These are phyloP conservation scores for Trogon melanurus DNA, from an alignment of 2,113 vertebrate species.

Conservation along the genomic window DNA sequence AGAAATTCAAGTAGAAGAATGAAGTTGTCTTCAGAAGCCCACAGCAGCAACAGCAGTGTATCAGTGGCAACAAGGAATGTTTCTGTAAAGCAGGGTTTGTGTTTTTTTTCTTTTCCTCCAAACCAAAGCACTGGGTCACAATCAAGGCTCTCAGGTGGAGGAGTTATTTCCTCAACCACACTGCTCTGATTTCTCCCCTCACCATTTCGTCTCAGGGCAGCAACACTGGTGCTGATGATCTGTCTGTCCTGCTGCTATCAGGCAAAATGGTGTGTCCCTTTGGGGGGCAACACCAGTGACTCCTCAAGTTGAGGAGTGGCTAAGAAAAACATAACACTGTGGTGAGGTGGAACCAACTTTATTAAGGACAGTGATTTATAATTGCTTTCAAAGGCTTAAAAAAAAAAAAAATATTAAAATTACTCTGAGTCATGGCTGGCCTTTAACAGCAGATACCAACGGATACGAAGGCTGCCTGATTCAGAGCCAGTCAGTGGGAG, in stretches of 20 bases:
- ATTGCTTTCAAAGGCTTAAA: conserved; percentile 48
- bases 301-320: not conserved
- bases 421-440: conserved; percentile 49
- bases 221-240: not conserved
- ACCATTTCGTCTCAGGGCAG: not conserved
- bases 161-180: not conserved
- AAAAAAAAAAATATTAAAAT: conserved; percentile 1
- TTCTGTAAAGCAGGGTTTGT: not conserved
- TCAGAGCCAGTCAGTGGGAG: conserved; percentile 40
- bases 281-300: not conserved
- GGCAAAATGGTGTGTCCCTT: not conserved
- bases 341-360: conserved; percentile 72
- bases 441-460: conserved; percentile 51
- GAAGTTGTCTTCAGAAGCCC: conserved; percentile 23
- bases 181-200: not conserved
- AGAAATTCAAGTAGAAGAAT: conserved; percentile 58
- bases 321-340: conserved; percentile 54
- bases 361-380: conserved; percentile 74
- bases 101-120: not conserved
- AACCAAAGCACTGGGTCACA: not conserved
- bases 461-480: conserved; percentile 48
- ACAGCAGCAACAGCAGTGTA: conserved; percentile 5
- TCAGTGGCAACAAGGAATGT: conserved; percentile 21
- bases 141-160: not conserved
- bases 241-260: not conserved